Base-by-base conservation (phyloP, 2,113 vertebrate species). In the Bettongia penicillata region DNA sequence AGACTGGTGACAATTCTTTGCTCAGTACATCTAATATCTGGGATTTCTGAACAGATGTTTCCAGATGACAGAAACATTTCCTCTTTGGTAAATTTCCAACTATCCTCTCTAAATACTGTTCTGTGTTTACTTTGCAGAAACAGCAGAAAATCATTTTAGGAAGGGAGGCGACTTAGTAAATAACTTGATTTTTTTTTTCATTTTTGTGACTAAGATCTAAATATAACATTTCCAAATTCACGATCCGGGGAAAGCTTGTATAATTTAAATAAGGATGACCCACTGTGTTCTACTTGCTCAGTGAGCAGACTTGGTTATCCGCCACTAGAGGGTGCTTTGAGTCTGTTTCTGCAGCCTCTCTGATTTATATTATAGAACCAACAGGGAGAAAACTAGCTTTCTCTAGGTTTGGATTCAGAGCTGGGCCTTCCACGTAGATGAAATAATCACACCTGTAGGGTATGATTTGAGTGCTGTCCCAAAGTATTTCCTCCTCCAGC, bases 11-110 rank as follows among this genome's bases (percentile, higher is more conserved):
- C 96, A 97, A 93, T 51, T 96, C 97, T 97, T 95, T 96, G 37
- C 48, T 97, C 97, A 95, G 92, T 77, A 3, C 92, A 95, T 95
- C 97, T 92, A 93, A 96, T 97, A 95, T 52, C 61, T 37, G 93
- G 92, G 91, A 96, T 93, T 98, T 97, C 93, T 95, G 97, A 93
- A 95, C 1, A 92, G 93, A 93, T 97, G 97, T 96, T 98, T 98
- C 94, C 92, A 96, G 93, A 97, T 96, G 97, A 97, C 98, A 97
- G 55, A 98, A 97, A 26, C 96, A 97, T 94, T 96, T 90, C 90
- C 92, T 49, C 89, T 97, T 68, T 94, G 97, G 96, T 93, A 48
- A 49, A 53, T 57, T 97, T 94, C 47, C 95, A 96, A 93, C 50
- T 52, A 48, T 93, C 57, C 91, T 53, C 94, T 96, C 49, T 94